These are phyloP conservation scores for Desoria tigrina DNA, from an alignment of 2,888 invertebrate genomes.

Conservation along the genomic window DNA sequence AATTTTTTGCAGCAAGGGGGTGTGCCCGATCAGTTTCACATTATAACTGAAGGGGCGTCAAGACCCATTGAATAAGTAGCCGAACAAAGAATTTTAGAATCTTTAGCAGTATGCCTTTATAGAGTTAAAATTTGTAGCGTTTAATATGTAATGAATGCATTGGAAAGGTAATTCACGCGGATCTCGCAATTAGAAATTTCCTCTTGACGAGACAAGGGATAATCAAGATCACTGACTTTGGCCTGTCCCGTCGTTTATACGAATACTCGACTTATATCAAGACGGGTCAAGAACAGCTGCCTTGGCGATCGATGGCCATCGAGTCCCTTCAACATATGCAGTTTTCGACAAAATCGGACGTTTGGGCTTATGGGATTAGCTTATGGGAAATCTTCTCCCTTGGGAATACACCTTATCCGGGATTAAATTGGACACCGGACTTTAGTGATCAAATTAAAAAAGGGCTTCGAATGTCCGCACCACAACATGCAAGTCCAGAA, in stretches of 20 bases:
- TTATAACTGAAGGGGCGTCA: no score
- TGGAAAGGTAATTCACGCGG: slow-evolving; percentile 12
- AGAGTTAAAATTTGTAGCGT: no score
- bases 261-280: slow-evolving; percentile 28
- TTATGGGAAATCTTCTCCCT: slow-evolving; percentile 24
- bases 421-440: slow-evolving; percentile 18
- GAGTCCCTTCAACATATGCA: slow-evolving; percentile 19
- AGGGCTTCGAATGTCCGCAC: slow-evolving; percentile 17
- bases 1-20: no score
- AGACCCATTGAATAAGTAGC: no score
- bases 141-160: no score
- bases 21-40: no score
- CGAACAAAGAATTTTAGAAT: no score
- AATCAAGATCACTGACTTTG: slow-evolving; percentile 28
- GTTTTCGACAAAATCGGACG: slow-evolving; percentile 20
- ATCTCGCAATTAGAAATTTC: slow-evolving; percentile 24
- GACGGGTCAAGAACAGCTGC: slow-evolving; percentile 24
- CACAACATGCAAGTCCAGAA: slow-evolving; percentile 13
- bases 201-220: neutral
- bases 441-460: slow-evolving; percentile 11
- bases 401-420: slow-evolving; percentile 24
- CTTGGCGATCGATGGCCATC: slow-evolving; percentile 26
- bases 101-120: no score
- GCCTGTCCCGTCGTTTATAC: slow-evolving; percentile 21
- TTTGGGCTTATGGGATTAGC: slow-evolving; percentile 21